Evolutionary conservation across 1,140 invertebrate genomes (phyloP).

Genomic region (Zeugodacus cucurbitae): DNA sequence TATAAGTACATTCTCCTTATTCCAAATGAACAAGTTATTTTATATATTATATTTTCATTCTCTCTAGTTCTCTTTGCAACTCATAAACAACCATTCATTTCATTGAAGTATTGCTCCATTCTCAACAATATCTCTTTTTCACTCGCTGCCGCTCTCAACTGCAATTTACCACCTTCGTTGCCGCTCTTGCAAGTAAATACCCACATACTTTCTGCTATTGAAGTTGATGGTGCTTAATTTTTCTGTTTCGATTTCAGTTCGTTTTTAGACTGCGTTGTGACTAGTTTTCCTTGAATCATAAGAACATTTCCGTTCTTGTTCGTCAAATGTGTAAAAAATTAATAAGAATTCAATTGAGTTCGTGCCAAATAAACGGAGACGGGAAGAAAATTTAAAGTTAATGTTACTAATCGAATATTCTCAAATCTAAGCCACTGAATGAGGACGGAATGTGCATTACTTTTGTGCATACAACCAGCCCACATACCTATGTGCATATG

Average conservation of each 20-base stretch:
- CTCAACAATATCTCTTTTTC: not conserved
- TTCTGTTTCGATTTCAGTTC: conserved; percentile 23
- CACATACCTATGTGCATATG: too few species aligned
- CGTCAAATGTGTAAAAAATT: not conserved
- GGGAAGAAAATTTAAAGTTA: too few species aligned
- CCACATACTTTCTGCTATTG: not conserved
- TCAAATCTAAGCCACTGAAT: too few species aligned
- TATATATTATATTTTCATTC: not conserved
- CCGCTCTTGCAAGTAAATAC: not conserved
- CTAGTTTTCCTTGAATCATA: not conserved
- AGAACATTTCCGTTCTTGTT: not conserved
- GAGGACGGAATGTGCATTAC: too few species aligned
- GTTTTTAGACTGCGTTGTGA: not conserved
- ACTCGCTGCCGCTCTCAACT: not conserved
- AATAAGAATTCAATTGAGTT: not conserved
- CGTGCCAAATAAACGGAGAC: not conserved
- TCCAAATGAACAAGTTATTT: not conserved
- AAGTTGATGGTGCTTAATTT: not conserved
- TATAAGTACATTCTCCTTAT: not conserved
- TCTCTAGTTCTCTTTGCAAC: not conserved
- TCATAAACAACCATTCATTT: not conserved
- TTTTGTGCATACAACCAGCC: too few species aligned
- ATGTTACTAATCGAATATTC: too few species aligned
- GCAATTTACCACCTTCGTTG: not conserved
- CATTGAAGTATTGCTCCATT: not conserved